These are phyloP conservation scores for Halocaridina rubra DNA, from an alignment of 2,888 invertebrate genomes.

Conservation along the genomic window DNA sequence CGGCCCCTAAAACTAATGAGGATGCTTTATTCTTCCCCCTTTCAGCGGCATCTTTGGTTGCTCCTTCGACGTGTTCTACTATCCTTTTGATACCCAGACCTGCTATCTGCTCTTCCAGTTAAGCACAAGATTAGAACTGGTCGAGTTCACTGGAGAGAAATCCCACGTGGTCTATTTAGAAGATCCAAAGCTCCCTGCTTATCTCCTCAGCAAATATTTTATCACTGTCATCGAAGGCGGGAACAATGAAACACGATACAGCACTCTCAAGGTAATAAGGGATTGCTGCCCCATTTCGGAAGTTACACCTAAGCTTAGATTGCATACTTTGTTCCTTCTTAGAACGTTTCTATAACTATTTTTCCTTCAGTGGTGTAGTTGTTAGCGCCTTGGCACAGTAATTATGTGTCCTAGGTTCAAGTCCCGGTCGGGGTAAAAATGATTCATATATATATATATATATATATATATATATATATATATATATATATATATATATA, in stretches of 20 bases:
- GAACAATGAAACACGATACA: slow-evolving; percentile 36
- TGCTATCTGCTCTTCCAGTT: slow-evolving; percentile 49
- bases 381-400: too few species aligned
- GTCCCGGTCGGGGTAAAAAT: too few species aligned
- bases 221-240: slow-evolving; percentile 29
- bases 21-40: background rate
- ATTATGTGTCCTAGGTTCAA: too few species aligned
- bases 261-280: slow-evolving; percentile 7
- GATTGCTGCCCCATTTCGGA: too few species aligned
- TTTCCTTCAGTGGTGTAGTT: too few species aligned
- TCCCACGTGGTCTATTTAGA: slow-evolving; percentile 32
- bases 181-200: slow-evolving; percentile 40
- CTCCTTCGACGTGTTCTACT: slow-evolving; percentile 56
- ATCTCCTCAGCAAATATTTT: slow-evolving; percentile 12
- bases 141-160: slow-evolving; percentile 6
- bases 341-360: too few species aligned
- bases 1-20: too few species aligned
- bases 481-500: too few species aligned
- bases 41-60: slow-evolving; percentile 54
- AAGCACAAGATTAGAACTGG: slow-evolving; percentile 10
- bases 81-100: slow-evolving; percentile 50
- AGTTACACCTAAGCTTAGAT: too few species aligned
- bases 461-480: too few species aligned
- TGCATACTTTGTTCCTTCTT: too few species aligned
- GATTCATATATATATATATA: too few species aligned